Conservation (phyloP, 2,797 vertebrate species). For the Lacerta bilineata region DNA sequence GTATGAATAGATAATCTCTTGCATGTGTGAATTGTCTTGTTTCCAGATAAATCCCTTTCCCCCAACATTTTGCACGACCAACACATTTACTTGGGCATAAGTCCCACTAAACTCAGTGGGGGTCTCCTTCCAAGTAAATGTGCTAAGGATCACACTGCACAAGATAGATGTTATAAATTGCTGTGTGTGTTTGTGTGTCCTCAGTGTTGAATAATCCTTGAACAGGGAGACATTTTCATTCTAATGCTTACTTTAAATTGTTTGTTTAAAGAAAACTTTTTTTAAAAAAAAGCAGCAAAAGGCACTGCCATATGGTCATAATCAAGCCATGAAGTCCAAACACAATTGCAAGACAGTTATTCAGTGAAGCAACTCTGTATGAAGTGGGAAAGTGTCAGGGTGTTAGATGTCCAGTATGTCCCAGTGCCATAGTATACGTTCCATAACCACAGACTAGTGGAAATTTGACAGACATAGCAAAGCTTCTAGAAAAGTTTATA, state of each 20-base stretch:
- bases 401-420: background rate
- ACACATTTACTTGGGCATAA: background rate
- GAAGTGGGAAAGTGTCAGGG: background rate
- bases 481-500: background rate
- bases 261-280: background rate
- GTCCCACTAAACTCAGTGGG: background rate
- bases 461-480: background rate
- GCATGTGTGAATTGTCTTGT: background rate
- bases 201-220: background rate
- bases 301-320: background rate
- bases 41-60: background rate
- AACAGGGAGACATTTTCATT: background rate
- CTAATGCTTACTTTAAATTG: background rate
- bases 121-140: background rate
- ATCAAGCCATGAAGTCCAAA: background rate
- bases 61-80: background rate
- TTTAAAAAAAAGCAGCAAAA: background rate
- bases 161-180: background rate
- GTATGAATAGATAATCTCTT: background rate
- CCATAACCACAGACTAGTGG: background rate
- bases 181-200: background rate
- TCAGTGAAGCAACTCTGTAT: background rate
- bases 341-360: background rate
- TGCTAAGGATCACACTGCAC: background rate
- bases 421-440: background rate